phyloP scores from a whole-genome alignment of 2,113 vertebrate species.

The Sula dactylatra region DNA sequence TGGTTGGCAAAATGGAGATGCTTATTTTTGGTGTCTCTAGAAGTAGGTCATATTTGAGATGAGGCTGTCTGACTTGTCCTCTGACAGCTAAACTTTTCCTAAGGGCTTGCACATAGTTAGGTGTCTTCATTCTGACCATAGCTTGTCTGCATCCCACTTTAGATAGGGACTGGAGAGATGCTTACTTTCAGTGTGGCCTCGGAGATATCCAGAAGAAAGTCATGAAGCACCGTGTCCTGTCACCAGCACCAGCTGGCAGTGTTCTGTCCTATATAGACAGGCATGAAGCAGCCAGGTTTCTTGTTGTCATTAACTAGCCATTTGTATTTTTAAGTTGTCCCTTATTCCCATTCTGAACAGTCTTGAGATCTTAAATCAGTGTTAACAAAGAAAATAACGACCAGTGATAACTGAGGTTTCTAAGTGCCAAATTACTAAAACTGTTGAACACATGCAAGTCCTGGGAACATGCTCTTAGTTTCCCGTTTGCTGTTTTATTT shows the following conservation, averaged over 20 bases:
- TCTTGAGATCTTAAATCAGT: constrained; percentile 16
- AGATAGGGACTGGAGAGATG: not conserved
- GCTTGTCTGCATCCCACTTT: not conserved
- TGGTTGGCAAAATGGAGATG: not conserved
- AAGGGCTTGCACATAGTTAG: not conserved
- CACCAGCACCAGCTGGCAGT: not conserved
- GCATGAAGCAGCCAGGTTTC: not conserved
- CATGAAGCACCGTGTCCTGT: not conserved
- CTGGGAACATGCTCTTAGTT: constrained; percentile 39
- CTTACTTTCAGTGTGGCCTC: not conserved
- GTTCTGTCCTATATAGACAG: not conserved
- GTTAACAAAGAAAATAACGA: constrained; percentile 40
- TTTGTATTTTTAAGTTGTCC: not conserved
- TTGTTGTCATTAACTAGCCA: not conserved
- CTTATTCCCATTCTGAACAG: not conserved
- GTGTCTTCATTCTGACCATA: not conserved
- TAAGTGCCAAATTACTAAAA: constrained; percentile 41
- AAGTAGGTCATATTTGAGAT: not conserved
- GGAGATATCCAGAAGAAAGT: not conserved
- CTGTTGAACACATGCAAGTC: not conserved
- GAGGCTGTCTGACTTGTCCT: not conserved
- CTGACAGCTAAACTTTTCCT: not conserved
- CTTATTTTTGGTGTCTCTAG: not conserved
- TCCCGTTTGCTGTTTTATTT: constrained; percentile 61
- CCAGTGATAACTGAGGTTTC: constrained; percentile 4